Evolutionary conservation across 2,888 invertebrate genomes (phyloP), one percentile per base, ranked within the genome.

Genomic region (Plemyria rubiginata): DNA sequence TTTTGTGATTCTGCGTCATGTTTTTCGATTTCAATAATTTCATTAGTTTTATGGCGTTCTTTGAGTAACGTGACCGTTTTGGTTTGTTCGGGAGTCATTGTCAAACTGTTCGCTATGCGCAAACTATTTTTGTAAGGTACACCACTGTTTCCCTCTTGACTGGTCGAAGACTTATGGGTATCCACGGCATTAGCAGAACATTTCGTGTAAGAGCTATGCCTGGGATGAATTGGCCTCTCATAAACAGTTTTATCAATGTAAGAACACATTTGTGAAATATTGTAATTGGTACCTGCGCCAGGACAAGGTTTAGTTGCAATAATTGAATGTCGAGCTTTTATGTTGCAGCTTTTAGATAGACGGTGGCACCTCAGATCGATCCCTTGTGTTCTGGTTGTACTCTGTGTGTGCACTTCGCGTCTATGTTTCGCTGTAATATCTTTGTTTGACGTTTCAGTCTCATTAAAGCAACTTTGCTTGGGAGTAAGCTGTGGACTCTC

Each of bases 21-120:
- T 38, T 28, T 60, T n/a, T 46, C 16, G 3, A 9, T 55, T 60
- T 57, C 45, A 4, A 32, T n/a, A 51, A 43, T 49, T 49, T 50
- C 43, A 15, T 15, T 45, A 32, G 12, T 32, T 15, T 40, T 54
- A 2, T 53, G 28, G 13, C 9, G 54, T 5, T 65, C 49, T n/a
- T 59, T 53, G 7, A 66, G 43, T 22, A 67, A 52, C 0, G 67
- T 69, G 11, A 65, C 59, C 2, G 70, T 70, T 53, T 72, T 67
- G 5, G 59, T 60, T 0, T 66, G 52, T 49, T 67, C 53, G 49
- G 67, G 66, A 3, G 68, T 57, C 0, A 61, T 65, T 7, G 57
- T 15, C 16, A 64, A 12, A 54, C 68, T 73, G 8, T 59, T 51
- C 0, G 57, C 53, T 57, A 60, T 50, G 11, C 54, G 62, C 0